Percentiles rank a stretch among this genome's conserved stretches.
Conservation (phyloP, 2,113 vertebrate species). For the Perca schrenkii region DNA sequence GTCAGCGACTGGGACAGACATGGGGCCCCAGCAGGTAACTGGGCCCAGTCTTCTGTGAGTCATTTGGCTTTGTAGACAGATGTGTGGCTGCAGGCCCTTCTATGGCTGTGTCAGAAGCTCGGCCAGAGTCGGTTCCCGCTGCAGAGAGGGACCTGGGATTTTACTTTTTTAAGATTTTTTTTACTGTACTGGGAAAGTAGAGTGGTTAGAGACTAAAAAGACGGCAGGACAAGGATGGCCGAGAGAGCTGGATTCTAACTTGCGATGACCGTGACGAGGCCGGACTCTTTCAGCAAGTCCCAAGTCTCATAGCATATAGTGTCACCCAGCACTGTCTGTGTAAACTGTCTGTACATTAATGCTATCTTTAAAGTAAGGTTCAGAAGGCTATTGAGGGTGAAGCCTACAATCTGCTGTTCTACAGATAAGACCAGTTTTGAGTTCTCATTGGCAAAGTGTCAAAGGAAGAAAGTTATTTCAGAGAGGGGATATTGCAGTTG, state of each 20-base stretch:
- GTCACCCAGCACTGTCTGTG: constrained; percentile 35
- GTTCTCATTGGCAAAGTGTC: constrained; percentile 57
- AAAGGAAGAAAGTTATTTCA: constrained; percentile 54
- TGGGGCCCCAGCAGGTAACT: constrained; percentile 72
- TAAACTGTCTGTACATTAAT: constrained; percentile 50
- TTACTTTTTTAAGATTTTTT: constrained; percentile 32
- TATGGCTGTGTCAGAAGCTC: constrained; percentile 64
- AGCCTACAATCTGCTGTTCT: constrained; percentile 54
- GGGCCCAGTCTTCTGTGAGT: constrained; percentile 63
- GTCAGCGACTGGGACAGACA: constrained; percentile 65
- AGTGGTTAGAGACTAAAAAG: constrained; percentile 28
- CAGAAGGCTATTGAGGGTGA: constrained; percentile 31
- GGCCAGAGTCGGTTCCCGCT: constrained; percentile 54
- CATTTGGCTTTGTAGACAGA: constrained; percentile 69
- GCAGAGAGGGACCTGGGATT: constrained; percentile 46
- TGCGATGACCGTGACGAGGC: constrained; percentile 2
- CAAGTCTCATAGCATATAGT: background rate
- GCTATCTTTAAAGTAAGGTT: constrained; percentile 53
- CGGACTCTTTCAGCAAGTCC: background rate
- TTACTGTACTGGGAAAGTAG: constrained; percentile 3
- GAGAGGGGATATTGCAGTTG: constrained; percentile 60
- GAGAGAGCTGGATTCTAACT: constrained; percentile 24
- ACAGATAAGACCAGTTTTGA: constrained; percentile 61
- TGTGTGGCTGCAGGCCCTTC: constrained; percentile 68
- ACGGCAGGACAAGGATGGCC: background rate